Base-by-base conservation (phyloP, 2,888 invertebrate species). In the Spilosoma lubricipeda region DNA sequence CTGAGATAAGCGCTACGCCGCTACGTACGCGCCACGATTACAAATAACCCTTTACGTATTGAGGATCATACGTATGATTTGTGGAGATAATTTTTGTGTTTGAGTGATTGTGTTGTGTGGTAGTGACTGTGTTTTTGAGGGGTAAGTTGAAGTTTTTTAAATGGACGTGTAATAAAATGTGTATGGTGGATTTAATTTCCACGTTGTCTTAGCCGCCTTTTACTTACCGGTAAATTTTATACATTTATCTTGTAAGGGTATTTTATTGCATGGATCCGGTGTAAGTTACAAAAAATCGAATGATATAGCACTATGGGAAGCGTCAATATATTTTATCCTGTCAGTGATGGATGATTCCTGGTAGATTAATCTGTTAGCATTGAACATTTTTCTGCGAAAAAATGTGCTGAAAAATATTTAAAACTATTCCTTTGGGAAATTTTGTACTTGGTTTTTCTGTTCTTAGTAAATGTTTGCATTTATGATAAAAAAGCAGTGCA, bases 1-100 rank as follows among this genome's bases (percentile, higher is more conserved):
- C 81, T 79, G 87, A 75, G 79, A 79, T 76, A 70, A 80, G 67
- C 84, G 89, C 87, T 88, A 89, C 90, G 88, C 73, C 85, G 78
- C 64, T 69, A 65, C 72, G 59, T 45, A 42, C 73, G 73, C 83
- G 80, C 20, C 79, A 81, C 79, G 82, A 77, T 77, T 77, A 59
- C 39, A 67, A 71, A 71, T n/a, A 36, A 15, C 39, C 82, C 77
- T 83, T 81, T 80, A 79, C 85, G 85, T 85, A 79, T 79, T 81
- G 69, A 74, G 70, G 76, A 80, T 80, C 74, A 76, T 66, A 68
- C 80, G 82, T 80, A 79, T 85, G 75, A 80, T 82, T 78, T 81
- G 85, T 85, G 85, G 79, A 75, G 74, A 80, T 42, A 42, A 77
- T 69, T 73, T 78, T 80, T 83, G 85, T 85, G 85, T 71, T 83